Base-by-base conservation (phyloP, 2,113 vertebrate species). In the Pterophyllum scalare region DNA sequence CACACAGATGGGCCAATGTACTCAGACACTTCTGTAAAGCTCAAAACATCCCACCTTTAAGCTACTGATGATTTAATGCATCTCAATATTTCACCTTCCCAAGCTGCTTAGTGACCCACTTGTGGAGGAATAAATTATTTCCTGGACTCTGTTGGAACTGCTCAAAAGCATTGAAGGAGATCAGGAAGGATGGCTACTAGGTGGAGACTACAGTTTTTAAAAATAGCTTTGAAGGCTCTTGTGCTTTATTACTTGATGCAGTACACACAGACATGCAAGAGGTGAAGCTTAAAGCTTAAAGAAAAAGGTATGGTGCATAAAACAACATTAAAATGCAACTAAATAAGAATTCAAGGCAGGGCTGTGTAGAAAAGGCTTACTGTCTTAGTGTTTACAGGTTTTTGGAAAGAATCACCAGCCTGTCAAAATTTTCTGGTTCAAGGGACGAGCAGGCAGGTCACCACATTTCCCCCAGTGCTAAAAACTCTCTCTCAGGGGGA, bases 81-180 rank as follows among this genome's bases (percentile, higher is more conserved):
- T 90, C 78, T 89, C 87, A 89, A 88, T 93, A 86, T 91, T 91
- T 93, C 90, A 91, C 90, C 90, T 94, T 91, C 87, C 38, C 57
- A 86, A 6, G 90, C 89, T 90, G 83, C 86, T 90, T 75, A 84
- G 81, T 94, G 92, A 94, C 91, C 91, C 80, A 93, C 84, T 93
- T 94, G 54, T 79, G 83, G 84, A 65, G 67, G 84, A 88, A 89
- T 93, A 90, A 88, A 92, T 92, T 89, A 92, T 93, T 93, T 92
- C 86, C 87, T 52, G 40, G 79, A 79, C 61, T 91, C 72, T 79
- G 87, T 89, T 22, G 77, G 77, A 75, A 49, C 81, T 57, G 33
- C 82, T 79, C 15, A 4, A 67, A 84, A 81, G 72, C 76, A 81
- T n/a, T 75, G 33, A 70, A 49, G 70, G 70, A 90, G 60, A 81